These are phyloP conservation scores for Geococcyx californianus DNA, from an alignment of 2,113 vertebrate species.

Conservation along the genomic window DNA sequence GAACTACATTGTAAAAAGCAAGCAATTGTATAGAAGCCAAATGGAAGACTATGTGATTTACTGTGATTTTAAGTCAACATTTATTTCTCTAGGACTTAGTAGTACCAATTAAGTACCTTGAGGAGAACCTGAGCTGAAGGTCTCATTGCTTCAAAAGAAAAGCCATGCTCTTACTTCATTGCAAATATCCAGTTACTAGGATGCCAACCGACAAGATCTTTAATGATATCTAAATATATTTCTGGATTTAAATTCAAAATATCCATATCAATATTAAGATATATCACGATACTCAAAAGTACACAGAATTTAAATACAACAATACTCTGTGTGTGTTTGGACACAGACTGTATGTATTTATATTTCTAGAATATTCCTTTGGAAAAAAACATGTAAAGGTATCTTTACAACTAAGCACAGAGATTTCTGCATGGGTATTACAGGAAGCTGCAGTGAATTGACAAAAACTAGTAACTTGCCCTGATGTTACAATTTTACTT, in stretches of 20 bases:
- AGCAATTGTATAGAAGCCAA: neutral
- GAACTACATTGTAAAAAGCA: neutral
- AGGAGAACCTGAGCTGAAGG: neutral
- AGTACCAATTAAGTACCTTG: neutral
- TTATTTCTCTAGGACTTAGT: neutral
- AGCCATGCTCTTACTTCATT: neutral
- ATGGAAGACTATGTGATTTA: accelerated
- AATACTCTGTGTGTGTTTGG: neutral
- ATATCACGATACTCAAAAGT: neutral
- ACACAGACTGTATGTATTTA: neutral
- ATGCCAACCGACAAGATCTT: neutral
- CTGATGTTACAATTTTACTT: neutral
- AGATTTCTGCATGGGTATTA: neutral
- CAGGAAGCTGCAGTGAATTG: neutral
- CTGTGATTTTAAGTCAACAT: neutral
- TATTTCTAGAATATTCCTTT: neutral
- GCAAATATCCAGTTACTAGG: neutral
- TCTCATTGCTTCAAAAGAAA: neutral
- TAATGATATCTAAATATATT: neutral
- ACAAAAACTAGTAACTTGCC: neutral
- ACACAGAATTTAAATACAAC: neutral
- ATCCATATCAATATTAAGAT: neutral
- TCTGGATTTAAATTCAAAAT: neutral
- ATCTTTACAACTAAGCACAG: neutral
- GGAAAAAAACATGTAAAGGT: neutral